These are phyloP conservation scores for Carcina quercana DNA, from an alignment of 2,888 invertebrate genomes.

Conservation along the genomic window DNA sequence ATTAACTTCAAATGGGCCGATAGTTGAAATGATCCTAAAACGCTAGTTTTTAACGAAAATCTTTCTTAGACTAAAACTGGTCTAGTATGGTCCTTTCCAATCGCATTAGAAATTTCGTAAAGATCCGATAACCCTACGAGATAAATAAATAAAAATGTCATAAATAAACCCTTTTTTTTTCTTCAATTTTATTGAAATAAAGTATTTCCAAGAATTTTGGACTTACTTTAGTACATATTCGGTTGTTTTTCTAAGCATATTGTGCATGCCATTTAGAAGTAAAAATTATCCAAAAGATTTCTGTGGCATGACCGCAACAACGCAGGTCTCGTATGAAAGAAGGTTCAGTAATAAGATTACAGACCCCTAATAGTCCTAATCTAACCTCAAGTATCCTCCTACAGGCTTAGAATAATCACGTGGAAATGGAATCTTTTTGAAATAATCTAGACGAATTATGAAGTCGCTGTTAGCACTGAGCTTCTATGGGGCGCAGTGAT, in stretches of 20 bases:
- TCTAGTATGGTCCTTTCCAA: no score
- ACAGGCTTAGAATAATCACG: constrained; percentile 33
- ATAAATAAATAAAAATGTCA: no score
- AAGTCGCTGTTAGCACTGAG: constrained; percentile 19
- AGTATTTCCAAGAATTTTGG: neutral
- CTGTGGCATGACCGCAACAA: constrained; percentile 7
- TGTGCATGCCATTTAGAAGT: no score
- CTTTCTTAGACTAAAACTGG: no score
- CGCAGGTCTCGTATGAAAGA: constrained; percentile 9
- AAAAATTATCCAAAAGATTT: no score
- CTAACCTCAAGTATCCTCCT: constrained; percentile 35
- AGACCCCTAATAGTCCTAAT: constrained; percentile 39
- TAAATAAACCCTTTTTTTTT: neutral
- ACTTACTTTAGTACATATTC: neutral
- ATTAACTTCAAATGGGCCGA: no score
- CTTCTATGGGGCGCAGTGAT: constrained; percentile 10
- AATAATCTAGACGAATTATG: constrained; percentile 21
- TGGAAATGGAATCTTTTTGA: constrained; percentile 21
- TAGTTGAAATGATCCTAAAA: no score
- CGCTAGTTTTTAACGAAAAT: no score
- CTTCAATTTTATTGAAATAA: neutral
- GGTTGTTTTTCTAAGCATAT: no score
- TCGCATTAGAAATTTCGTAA: no score
- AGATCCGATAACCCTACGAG: no score
- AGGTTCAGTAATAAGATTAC: constrained; percentile 37